Conservation (phyloP, 2,888 invertebrate genomes). For the Xestobium rufovillosum region DNA sequence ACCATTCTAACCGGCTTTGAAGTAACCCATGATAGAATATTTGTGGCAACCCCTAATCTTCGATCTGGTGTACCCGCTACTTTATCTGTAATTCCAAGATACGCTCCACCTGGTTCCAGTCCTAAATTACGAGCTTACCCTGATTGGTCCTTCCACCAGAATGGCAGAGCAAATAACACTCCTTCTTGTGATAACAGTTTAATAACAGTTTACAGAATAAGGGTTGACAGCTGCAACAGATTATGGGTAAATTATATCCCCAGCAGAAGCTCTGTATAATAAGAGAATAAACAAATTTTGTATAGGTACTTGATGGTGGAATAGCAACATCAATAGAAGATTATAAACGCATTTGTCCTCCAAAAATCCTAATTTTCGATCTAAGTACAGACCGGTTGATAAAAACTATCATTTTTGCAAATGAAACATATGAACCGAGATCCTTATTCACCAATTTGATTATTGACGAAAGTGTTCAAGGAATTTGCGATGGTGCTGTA, state of each 20-base stretch:
- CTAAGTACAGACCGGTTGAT: conserved; percentile 63
- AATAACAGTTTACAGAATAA: conserved; percentile 70
- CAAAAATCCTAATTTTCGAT: conserved; percentile 75
- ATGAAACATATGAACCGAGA: conserved; percentile 64
- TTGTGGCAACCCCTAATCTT: conserved; percentile 67
- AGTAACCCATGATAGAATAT: conserved; percentile 62
- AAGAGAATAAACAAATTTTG: too few relatives aligned
- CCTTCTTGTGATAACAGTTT: conserved; percentile 72
- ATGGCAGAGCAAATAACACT: conserved; percentile 61
- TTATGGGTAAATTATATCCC: conserved; percentile 55
- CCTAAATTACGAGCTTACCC: conserved; percentile 46
- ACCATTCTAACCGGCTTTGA: conserved; percentile 72
- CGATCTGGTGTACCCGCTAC: conserved; percentile 72
- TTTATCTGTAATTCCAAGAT: conserved; percentile 59
- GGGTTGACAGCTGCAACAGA: conserved; percentile 72
- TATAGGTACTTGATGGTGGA: conserved; percentile 76
- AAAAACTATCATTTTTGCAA: conserved; percentile 65
- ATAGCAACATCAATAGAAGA: conserved; percentile 64
- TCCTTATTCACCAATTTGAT: conserved; percentile 72
- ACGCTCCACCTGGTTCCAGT: conserved; percentile 56
- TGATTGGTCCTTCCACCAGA: conserved; percentile 59
- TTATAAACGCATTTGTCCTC: conserved; percentile 61
- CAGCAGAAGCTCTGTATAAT: too few relatives aligned
- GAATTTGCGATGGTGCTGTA: conserved; percentile 67
- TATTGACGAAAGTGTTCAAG: conserved; percentile 62